These are phyloP conservation scores for Drosophila melanogaster DNA, from an alignment of 1,140 invertebrate species.

Conservation along the genomic window DNA sequence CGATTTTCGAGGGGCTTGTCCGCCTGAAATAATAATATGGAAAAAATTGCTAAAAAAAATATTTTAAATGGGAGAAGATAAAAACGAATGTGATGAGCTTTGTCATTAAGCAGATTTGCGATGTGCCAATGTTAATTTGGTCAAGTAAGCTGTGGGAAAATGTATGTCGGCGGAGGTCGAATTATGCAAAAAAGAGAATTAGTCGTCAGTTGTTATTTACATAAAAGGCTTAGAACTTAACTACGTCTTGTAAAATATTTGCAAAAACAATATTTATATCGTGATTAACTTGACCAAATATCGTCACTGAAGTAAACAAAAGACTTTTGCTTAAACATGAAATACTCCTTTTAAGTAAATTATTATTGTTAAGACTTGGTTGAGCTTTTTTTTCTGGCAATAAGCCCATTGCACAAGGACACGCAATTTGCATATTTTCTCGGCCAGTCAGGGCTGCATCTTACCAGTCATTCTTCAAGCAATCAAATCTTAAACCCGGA, in stretches of 20 bases:
- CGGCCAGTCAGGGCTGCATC: slow-evolving; percentile 10
- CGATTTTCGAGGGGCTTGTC: slow-evolving; percentile 41
- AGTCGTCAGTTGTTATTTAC: background rate
- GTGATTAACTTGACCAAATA: too few relatives aligned
- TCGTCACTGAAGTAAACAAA: too few relatives aligned
- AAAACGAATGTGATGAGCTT: slow-evolving; percentile 21
- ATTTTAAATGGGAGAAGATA: slow-evolving; percentile 29
- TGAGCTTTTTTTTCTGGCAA: background rate
- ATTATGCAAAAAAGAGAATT: background rate
- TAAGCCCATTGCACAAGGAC: background rate
- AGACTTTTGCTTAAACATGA: background rate
- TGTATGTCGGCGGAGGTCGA: slow-evolving; percentile 10
- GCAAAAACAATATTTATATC: too few relatives aligned
- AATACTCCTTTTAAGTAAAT: too few relatives aligned
- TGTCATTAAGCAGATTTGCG: slow-evolving; percentile 32
- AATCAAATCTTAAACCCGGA: slow-evolving; percentile 41
- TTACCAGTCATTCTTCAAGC: slow-evolving; percentile 33
- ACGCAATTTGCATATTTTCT: slow-evolving; percentile 22
- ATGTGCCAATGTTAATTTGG: slow-evolving; percentile 27
- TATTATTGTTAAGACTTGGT: too few relatives aligned
- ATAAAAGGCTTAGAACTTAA: background rate
- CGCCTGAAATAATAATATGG: slow-evolving; percentile 1
- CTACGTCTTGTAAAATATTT: too few relatives aligned
- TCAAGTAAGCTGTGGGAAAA: slow-evolving; percentile 35
- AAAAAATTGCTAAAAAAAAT: slow-evolving; percentile 12